Conservation (phyloP, 2,797 vertebrate genomes). For the Silurus lanzhouensis region DNA sequence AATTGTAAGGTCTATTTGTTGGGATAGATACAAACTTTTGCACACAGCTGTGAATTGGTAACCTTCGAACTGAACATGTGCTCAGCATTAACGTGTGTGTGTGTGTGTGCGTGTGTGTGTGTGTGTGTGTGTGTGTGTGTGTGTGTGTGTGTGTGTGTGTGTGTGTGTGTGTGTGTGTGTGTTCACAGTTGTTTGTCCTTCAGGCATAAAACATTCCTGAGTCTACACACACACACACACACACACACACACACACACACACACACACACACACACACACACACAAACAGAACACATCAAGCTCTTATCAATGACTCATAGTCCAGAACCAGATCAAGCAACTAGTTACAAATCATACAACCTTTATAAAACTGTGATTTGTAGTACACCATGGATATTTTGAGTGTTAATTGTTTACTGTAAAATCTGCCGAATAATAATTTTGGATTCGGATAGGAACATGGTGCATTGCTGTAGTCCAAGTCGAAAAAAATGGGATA, state of each 20-base stretch:
- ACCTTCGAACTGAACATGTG: not conserved
- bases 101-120: no score
- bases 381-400: not conserved
- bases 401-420: not conserved
- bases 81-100: slow-evolving; percentile 1
- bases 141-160: not conserved
- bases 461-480: not conserved
- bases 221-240: not conserved
- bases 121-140: not conserved
- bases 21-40: no score
- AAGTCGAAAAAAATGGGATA: not conserved
- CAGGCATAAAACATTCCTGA: not conserved
- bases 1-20: not conserved
- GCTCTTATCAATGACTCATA: not conserved
- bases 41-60: slow-evolving; percentile 3
- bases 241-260: not conserved
- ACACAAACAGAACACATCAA: not conserved
- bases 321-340: not conserved
- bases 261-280: not conserved
- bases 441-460: not conserved
- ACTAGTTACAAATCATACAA: not conserved
- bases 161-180: not conserved
- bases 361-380: no score
- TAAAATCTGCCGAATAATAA: not conserved
- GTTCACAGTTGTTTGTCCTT: slow-evolving; percentile 6